Evolutionary conservation across 1,140 invertebrate species (phyloP), one percentile per base, ranked within the genome.

Genomic region (Orchestia grillus): DNA sequence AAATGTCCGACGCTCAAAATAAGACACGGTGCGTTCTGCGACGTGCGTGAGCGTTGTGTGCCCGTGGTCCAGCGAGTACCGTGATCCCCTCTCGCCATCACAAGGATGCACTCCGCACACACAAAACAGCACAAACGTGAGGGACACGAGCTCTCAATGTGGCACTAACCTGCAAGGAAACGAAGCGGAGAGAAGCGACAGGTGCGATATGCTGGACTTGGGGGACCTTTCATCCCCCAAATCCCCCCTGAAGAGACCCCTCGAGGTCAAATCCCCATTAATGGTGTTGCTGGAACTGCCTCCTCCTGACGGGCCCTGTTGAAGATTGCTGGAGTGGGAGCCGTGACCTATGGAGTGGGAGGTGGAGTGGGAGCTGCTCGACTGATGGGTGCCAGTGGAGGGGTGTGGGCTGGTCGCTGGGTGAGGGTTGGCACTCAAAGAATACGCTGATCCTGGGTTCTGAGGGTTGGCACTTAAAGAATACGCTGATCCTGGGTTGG

Each of bases 171-270:
- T 96, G 96, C 96, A 96, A 4, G 96, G 96, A 92, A 96, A 96
- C 41, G 96, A 96, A 28, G 96, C 95, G 44, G 96, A 96, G 0
- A 96, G 95, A 4, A 96, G 90, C 36, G 96, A 96, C 42, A 96
- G 96, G 95, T 96, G 96, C 8, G 96, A 96, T 4, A 96, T 95
- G 19, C 96, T 96, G 53, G 96, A 96, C 87, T 96, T 96, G 57
- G 96, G 96, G 15, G 96, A 96, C n/a, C 95, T 94, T 44, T 96
- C 96, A 28, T 96, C 96, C 3, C 96, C 96, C 43, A 94, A 44
- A 47, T 94, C 92, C 41, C 88, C 88, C 47, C 44, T 45, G 44
- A 45, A 94, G 36, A 45, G 43, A 28, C 96, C 44, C n/a, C 96
- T 88, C 23, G 95, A 87, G 36, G 96, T 92, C 42, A 95, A 47